Evolutionary conservation across 2,797 vertebrate genomes (phyloP).

Genomic region (Typhlichthys subterraneus): DNA sequence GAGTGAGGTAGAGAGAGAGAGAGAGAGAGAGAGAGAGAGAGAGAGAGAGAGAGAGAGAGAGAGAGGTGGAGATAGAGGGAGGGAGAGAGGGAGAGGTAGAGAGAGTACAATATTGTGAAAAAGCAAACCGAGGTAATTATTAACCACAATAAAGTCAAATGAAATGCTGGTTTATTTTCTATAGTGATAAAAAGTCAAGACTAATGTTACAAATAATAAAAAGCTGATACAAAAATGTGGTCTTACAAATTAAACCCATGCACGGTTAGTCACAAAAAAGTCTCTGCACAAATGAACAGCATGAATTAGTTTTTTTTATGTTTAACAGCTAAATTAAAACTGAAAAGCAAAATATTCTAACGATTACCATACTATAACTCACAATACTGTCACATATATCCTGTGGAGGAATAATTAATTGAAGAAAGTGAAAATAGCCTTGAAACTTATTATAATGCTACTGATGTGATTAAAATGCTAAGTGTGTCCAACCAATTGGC

Average conservation of each 20-base stretch:
- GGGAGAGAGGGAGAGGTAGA: too few relatives aligned
- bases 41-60: not conserved
- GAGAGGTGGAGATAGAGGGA: too few relatives aligned
- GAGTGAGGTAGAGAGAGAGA: constrained; percentile 16
- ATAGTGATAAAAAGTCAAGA: constrained; percentile 37
- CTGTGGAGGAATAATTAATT: constrained; percentile 54
- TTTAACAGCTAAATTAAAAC: constrained; percentile 66
- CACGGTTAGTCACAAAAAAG: constrained; percentile 56
- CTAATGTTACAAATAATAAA: constrained; percentile 52
- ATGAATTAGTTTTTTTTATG: constrained; percentile 31
- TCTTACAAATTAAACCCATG: constrained; percentile 1
- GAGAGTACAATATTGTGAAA: too few relatives aligned
- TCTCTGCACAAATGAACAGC: constrained; percentile 73
- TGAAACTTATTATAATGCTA: constrained; percentile 76
- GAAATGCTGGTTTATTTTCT: too few relatives aligned
- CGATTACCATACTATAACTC: constrained; percentile 67
- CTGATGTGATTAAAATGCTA: constrained; percentile 79
- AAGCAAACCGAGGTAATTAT: too few relatives aligned
- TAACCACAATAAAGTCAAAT: too few relatives aligned
- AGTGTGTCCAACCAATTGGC: constrained; percentile 76
- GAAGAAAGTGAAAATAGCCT: constrained; percentile 69
- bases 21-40: not conserved
- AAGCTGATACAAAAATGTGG: too few relatives aligned
- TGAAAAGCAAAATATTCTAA: constrained; percentile 67
- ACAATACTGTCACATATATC: constrained; percentile 71